Percentiles rank a stretch among this genome's conserved stretches.
phyloP scores from a whole-genome alignment of 1,140 invertebrate genomes.

The Phenacoccus solenopsis region DNA sequence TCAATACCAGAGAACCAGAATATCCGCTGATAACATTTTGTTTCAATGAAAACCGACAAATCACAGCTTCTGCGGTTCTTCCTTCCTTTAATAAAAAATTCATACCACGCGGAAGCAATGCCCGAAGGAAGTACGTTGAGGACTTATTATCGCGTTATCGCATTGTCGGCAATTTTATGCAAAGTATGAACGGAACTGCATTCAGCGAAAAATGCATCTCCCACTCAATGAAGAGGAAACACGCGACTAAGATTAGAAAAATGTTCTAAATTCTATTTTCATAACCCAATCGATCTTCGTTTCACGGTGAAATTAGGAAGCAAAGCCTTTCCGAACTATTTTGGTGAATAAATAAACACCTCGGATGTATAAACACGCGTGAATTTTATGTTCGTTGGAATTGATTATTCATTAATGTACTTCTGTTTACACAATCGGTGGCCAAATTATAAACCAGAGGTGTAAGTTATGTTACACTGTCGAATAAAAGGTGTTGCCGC shows the following conservation, averaged over 20 bases:
- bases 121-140: neutral
- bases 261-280: too few relatives aligned
- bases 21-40: neutral
- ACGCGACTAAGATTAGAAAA: too few relatives aligned
- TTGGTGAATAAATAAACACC: neutral
- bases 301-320: too few relatives aligned
- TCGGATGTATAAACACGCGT: neutral
- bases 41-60: conserved; percentile 2
- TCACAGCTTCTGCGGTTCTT: neutral
- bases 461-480: too few relatives aligned
- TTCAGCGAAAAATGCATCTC: neutral
- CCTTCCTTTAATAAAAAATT: neutral
- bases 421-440: neutral
- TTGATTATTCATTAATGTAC: neutral
- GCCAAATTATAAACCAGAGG: conserved; percentile 1
- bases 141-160: neutral
- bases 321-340: neutral
- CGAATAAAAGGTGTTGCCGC: neutral
- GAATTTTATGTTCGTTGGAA: neutral
- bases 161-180: neutral
- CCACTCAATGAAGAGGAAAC: neutral
- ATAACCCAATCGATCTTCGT: too few relatives aligned
- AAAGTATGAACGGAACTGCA: too few relatives aligned
- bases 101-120: neutral
- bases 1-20: neutral